Conservation (phyloP, 2,797 vertebrate species). For the Cossypha caffra region DNA sequence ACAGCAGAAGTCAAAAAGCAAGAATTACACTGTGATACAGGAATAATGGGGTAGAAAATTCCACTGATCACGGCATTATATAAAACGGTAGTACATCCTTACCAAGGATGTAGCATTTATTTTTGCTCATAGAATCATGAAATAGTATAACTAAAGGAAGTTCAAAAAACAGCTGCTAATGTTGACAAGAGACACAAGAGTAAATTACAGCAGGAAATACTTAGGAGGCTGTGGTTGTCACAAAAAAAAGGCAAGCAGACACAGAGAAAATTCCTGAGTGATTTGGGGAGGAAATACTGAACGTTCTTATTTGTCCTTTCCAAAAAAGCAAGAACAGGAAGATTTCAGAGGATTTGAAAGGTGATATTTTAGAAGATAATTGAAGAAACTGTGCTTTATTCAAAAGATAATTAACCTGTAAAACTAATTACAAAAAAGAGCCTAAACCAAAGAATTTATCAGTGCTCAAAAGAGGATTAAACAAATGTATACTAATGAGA, state of each 20-base stretch:
- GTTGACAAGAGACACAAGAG: slow-evolving; percentile 17
- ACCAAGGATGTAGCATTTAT: slow-evolving; percentile 1
- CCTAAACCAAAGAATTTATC: slow-evolving; percentile 37
- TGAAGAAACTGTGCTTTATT: slow-evolving; percentile 7
- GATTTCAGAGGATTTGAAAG: slow-evolving; percentile 19
- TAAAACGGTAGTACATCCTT: slow-evolving; percentile 23
- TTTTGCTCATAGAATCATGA: neutral
- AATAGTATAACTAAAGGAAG: neutral
- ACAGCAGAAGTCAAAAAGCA: slow-evolving; percentile 49
- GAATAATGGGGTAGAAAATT: slow-evolving; percentile 57
- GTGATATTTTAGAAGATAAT: neutral
- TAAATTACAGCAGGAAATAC: slow-evolving; percentile 22
- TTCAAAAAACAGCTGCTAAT: slow-evolving; percentile 17
- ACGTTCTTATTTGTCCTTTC: neutral
- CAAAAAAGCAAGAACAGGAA: neutral
- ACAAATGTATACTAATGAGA: neutral
- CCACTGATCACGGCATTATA: slow-evolving; percentile 23
- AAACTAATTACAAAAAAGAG: slow-evolving; percentile 42
- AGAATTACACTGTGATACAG: neutral
- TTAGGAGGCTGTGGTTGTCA: neutral
- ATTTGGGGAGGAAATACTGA: neutral
- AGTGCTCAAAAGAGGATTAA: slow-evolving; percentile 40
- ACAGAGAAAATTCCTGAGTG: neutral
- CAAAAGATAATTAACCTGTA: slow-evolving; percentile 51
- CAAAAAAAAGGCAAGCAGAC: neutral